Base-by-base conservation (phyloP, 2,888 invertebrate genomes). In the Tanypteryx hageni region DNA sequence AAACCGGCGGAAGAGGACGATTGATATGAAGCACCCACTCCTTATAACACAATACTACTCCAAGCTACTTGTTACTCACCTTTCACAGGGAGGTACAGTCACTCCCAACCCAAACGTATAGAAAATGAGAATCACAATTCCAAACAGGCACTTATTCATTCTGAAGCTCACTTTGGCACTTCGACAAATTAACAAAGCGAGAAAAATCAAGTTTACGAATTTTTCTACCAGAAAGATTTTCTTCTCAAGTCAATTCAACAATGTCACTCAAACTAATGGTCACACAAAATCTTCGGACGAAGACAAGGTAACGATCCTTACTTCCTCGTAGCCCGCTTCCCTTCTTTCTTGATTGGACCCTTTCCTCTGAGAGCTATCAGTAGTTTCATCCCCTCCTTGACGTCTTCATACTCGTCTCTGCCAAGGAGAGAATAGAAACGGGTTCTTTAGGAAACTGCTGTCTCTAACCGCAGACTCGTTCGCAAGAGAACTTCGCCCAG, bases 401-500 rank as follows among this genome's bases (percentile, higher is more conserved):
- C 98, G 95, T 98, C 98, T 94, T 97, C 96, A 95, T 99, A 98
- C 94, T 99, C 98, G 94, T 98, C 98, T 93, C 95, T 94, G 92
- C 27, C 22, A 5, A 27, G 27, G 61, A 84, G 83, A 59, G 83
- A 82, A 44, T 44, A 44, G 44, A 44, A 22, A 9, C 76, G 22
- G 76, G 13, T 10, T 76, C 76, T 76, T 18, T 11, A 27, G 5
- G 44, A 44, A 44, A 44, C 44, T 44, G 44, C 44, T 1, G 44
- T 44, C 44, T 44, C 44, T 44, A 44, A 44, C 44, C 44, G 44
- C 44, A 44, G 44, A 44, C 44, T 44, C 44, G 44, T 5, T 44
- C 44, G 44, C 44, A 3, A 3, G 3, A 44, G 44, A 1, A 3
- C 44, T 44, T 44, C 64, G 14, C 64, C 5, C 64, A 14, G 64